phyloP scores from a whole-genome alignment of 2,113 vertebrate genomes.

The Neogobius melanostomus region DNA sequence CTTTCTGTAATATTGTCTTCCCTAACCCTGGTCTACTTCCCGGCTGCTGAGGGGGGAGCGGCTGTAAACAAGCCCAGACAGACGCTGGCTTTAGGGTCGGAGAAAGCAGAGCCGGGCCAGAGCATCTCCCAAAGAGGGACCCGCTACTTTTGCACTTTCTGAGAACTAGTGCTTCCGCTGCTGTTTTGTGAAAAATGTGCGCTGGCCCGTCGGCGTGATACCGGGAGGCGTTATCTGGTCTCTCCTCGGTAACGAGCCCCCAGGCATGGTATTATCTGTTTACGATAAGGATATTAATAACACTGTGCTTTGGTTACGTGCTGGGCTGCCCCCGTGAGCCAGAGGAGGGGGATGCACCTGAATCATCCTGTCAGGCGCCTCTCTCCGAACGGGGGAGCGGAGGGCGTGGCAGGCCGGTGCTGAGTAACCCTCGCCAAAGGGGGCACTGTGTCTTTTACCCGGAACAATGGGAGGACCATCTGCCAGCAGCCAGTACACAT shows the following conservation, averaged over 20 bases:
- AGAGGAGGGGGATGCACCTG: constrained; percentile 39
- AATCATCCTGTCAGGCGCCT: constrained; percentile 61
- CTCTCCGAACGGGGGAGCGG: constrained; percentile 31
- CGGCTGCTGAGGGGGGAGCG: constrained; percentile 11
- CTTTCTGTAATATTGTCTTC: constrained; percentile 52
- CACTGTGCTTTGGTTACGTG: constrained; percentile 66
- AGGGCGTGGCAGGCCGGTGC: constrained; percentile 11
- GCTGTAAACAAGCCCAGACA: constrained; percentile 45
- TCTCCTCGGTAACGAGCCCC: constrained; percentile 65
- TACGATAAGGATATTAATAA: constrained; percentile 78
- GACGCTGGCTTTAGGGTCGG: constrained; percentile 36
- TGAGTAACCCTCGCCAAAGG: constrained; percentile 25
- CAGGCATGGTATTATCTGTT: constrained; percentile 73
- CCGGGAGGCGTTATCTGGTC: constrained; percentile 59
- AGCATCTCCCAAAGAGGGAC: constrained; percentile 35
- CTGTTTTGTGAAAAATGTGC: constrained; percentile 61
- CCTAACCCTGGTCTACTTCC: constrained; percentile 25
- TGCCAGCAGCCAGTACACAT: constrained; percentile 30
- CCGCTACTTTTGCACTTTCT: constrained; percentile 21
- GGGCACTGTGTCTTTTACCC: constrained; percentile 41
- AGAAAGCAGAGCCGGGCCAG: constrained; percentile 20
- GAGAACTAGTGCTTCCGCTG: constrained; percentile 30
- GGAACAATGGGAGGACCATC: constrained; percentile 61
- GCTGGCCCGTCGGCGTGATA: constrained; percentile 53
- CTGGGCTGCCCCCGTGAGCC: constrained; percentile 35